Base-by-base conservation (phyloP, 2,888 invertebrate species). In the Itoplectis maculator region DNA sequence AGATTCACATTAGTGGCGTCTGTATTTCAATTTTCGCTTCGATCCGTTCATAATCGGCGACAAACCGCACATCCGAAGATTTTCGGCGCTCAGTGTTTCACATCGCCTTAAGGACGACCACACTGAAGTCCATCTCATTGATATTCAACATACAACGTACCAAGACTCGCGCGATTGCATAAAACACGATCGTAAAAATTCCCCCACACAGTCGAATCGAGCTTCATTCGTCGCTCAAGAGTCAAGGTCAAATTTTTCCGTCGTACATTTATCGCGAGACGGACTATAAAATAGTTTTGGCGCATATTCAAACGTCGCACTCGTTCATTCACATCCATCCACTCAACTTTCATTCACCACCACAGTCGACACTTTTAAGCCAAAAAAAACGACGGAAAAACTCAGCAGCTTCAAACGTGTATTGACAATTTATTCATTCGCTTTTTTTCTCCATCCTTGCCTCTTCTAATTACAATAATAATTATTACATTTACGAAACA, bases 401-500 rank as follows among this genome's bases (percentile, higher is more conserved):
- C 37, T 1, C 42, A 45, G 20, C 35, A 35, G 63, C 70, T 80
- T 79, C 72, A 82, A 80, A 82, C 68, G 61, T 68, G 79, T 82
- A 79, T 82, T 45, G 79, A 82, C 76, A 79, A 80, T 82, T 79
- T 82, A 82, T 82, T 45, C 35, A 15, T 40, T 40, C 15, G 2
- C n/a, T 54, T 23, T 73, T 79, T 74, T 76, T 61, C 72, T 63
- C 79, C 69, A 45, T 79, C 68, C 76, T 80, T 76, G 68, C 66
- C 29, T 59, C 61, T 68, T 69, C 68, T 73, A 73, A 66, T 82
- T 82, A 80, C 79, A 80, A 76, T 82, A 77, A 78, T 73, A 68
- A 68, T 79, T 68, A 77, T 81, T 81, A 83, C 70, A 79, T 76
- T 65, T 84, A 83, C 54, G 83, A 78, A 73, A 73, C 63, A 81